Evolutionary conservation across 1,140 invertebrate genomes (phyloP), one percentile per base, ranked within the genome.

Genomic region (Akabosia matsudoensis): DNA sequence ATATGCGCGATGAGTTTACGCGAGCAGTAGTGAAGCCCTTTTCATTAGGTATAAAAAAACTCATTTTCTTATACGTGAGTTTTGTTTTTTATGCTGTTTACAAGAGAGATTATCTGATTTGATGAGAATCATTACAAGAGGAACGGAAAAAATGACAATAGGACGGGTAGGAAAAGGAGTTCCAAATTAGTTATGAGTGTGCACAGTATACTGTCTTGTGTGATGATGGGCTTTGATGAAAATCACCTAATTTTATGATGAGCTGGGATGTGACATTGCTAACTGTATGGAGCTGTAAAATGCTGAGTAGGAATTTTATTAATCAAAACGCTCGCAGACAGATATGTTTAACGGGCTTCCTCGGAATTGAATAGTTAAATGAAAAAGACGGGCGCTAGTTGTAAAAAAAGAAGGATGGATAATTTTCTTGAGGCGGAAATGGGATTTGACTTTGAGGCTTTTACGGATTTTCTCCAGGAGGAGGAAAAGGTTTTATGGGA

Each of bases 41-140:
- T 33, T 74, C 54, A 64, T 67, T 37, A 33, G 24, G 31, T 45
- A 45, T 45, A 18, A 45, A 18, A 7, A 45, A 45, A 61, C 28
- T 31, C 61, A 31, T 67, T 31, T 31, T 30, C 61, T 28, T 10
- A 30, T 30, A 30, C 61, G 28, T 67, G 16, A 14, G 7, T 61
- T 61, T 61, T 61, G 13, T 67, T 13, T 30, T 31, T 67, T 28
- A 2, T 67, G 31, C 61, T 67, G 28, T 67, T 67, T 67, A 67
- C 61, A 67, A 67, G 61, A 31, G 28, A 67, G 61, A 67, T 67
- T 67, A 67, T 67, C 61, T 67, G 37, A 18, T 45, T 45, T 45
- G 37, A 45, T 45, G 37, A 45, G 37, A 45, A 45, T 45, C 37
- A 45, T 45, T 45, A 45, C 37, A 18, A 45, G 7, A 56, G 4